phyloP scores from a whole-genome alignment of 2,113 vertebrate species.

The Glaucidium brasilianum region DNA sequence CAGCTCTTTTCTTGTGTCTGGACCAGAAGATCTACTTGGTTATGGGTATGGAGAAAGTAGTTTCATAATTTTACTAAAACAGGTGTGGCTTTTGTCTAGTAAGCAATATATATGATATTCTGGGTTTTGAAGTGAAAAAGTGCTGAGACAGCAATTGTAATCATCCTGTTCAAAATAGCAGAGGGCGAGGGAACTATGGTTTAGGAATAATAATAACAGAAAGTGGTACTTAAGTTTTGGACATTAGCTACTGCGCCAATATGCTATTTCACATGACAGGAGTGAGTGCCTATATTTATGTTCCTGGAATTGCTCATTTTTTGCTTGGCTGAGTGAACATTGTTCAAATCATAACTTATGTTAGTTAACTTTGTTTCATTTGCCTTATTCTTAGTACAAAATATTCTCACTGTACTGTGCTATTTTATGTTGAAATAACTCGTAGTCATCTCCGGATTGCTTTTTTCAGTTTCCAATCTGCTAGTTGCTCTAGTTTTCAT shows the following conservation, averaged over 20 bases:
- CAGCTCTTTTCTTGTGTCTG: neutral
- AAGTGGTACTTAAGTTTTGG: neutral
- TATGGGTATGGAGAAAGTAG: neutral
- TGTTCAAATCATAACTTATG: neutral
- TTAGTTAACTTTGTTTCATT: neutral
- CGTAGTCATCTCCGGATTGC: neutral
- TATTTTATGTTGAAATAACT: neutral
- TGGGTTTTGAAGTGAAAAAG: neutral
- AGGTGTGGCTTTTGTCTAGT: neutral
- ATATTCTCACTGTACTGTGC: neutral
- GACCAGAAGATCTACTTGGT: neutral
- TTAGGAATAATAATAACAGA: neutral
- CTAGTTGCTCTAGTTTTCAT: neutral
- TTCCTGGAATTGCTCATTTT: neutral
- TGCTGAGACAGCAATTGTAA: neutral
- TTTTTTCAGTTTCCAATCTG: neutral
- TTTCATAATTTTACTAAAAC: neutral
- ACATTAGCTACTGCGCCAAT: neutral
- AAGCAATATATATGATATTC: neutral
- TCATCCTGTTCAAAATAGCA: neutral
- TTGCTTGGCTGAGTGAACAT: neutral
- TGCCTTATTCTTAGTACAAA: neutral
- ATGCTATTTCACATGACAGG: neutral
- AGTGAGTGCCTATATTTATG: neutral
- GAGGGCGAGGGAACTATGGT: neutral